Evolutionary conservation across 2,888 invertebrate species (phyloP).

Genomic region (Dasysyrphus albostriatus): DNA sequence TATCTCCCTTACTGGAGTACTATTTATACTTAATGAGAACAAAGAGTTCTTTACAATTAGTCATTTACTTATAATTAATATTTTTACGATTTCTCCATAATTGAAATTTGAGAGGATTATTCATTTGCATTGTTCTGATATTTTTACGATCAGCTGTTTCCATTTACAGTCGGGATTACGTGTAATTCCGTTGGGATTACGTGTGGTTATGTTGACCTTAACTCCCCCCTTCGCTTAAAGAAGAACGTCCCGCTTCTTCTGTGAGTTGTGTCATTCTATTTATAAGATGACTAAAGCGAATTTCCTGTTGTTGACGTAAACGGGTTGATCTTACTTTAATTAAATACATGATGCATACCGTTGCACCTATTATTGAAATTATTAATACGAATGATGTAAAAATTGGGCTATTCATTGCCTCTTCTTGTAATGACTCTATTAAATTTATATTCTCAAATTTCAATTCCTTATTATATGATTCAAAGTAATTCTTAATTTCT

Average conservation of each 20-base stretch:
- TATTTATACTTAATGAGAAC: no score
- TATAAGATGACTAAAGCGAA: neutral
- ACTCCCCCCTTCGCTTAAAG: neutral
- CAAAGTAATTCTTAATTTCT: neutral
- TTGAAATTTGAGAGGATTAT: neutral
- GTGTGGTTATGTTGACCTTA: neutral
- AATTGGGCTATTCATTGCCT: neutral
- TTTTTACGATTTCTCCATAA: neutral
- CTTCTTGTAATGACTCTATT: neutral
- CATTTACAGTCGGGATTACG: no score
- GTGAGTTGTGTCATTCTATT: neutral
- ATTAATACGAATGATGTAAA: neutral
- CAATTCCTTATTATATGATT: neutral
- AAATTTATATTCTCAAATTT: neutral
- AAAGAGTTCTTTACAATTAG: no score
- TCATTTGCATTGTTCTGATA: neutral
- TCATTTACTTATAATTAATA: no score
- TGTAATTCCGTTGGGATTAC: no score
- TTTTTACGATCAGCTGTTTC: no score
- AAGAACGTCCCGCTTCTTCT: neutral
- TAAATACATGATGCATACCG: neutral
- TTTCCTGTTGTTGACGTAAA: neutral
- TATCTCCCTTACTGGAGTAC: no score
- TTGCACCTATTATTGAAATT: neutral
- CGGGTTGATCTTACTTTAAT: neutral